Evolutionary conservation across 2,888 invertebrate species (phyloP), one percentile per base, ranked within the genome.

Genomic region (Spilarctia lutea): DNA sequence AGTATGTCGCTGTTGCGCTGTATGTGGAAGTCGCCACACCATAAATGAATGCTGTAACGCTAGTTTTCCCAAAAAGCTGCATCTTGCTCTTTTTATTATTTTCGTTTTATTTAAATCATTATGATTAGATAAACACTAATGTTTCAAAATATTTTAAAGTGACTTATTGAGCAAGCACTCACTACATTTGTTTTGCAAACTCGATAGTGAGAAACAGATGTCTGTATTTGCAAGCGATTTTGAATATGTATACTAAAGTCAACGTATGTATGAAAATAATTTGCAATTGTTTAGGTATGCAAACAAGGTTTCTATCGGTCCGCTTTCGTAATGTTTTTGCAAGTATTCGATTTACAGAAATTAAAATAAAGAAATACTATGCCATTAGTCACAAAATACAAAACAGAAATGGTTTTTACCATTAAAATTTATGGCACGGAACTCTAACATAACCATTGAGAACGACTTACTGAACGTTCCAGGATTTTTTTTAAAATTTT

Each of bases 401-500:
- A 85, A 81, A 81, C 78, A 81, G 83, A 78, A 81, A 80, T 39
- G 76, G 75, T 80, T 79, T 77, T 82, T 73, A 79, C 72, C 76
- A 79, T 82, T 78, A 68, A 82, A 83, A 86, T 87, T 85, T 83
- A 84, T 84, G 78, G 79, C 74, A 84, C 80, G 78, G 83, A 85
- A 82, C 80, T 82, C 79, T 77, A 81, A 82, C 79, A 81, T 83
- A 84, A 83, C 83, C 81, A 85, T 83, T 82, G 75, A 80, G 82
- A 86, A 89, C 84, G 80, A 84, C 82, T 85, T 86, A 87, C 84
- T 75, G 81, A 82, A 86, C 82, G 73, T 79, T 82, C 77, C 76
- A 84, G 80, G 87, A 89, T 89, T 87, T 91, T 87, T 89, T 89
- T 85, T 83, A 83, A 77, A 83, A 85, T 88, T 88, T 77, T 80